Evolutionary conservation across 2,797 vertebrate species (phyloP), one percentile per base, ranked within the genome.

Genomic region (Periophthalmus magnuspinnatus): DNA sequence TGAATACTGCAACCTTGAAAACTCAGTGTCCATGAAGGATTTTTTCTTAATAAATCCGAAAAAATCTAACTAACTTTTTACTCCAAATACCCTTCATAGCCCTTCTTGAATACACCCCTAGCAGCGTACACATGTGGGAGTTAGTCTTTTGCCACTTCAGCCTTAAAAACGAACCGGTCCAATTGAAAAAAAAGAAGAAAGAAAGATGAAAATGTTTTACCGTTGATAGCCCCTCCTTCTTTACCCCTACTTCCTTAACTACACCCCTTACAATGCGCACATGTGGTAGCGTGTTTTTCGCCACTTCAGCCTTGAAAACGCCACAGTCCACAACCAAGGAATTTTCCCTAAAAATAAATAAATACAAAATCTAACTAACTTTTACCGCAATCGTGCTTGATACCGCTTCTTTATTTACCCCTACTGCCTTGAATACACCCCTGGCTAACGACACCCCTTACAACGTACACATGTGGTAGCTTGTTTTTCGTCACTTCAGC

Each of bases 161-260:
- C 28, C 28, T 58, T 33, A 28, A 58, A 33, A 58, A 19, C 70
- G 68, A 68, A 75, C 75, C 62, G 62, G 64, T 78, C 72, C 65
- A 77, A 72, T 13, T 45, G 1, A 41, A 19, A 19, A 48, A 7
- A 19, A 50, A 50, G 19, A 50, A 48, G 2, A 50, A 50, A n/a
- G 1, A 50, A 19, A 52, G 7, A 8, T 21, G 6, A 52, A 52
- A n/a, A 52, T 19, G 8, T 9, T 50, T 52, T 52, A 9, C 19
- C 7, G n/a, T 21, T 52, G 19, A 52, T 9, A 52, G 6, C n/a
- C 50, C 6, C n/a, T 52, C n/a, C 2, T 19, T 52, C 19, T 52
- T 52, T 21, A 8, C 50, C 50, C n/a, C 19, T 21, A 9, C 50
- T 19, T 10, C 50, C 19, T 52, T 52, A 45, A 45, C 50, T 21